Evolutionary conservation across 2,113 vertebrate species (phyloP), one percentile per base, ranked within the genome.

Genomic region (Petroica traversi): DNA sequence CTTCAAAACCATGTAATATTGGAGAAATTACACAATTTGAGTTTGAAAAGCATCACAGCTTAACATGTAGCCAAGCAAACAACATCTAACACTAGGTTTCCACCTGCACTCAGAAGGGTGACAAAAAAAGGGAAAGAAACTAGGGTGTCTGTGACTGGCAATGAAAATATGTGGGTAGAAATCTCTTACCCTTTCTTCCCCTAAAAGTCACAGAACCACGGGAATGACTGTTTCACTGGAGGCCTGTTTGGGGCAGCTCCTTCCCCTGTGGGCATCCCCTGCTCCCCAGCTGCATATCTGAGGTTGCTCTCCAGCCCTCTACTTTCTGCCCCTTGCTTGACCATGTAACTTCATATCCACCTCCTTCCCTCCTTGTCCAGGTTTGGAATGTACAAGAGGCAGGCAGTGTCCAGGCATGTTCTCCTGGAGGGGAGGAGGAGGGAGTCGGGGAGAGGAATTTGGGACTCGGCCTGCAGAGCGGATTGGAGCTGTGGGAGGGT

Each of bases 261-360:
- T 72, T 66, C 9, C 7, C 25, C 29, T 48, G 10, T 12, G 49
- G 45, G 14, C 12, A 48, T 1, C 8, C 6, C 2, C 6, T n/a
- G 28, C 12, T 58, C 43, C 12, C 19, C 1, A 1, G 4, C 12
- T 51, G 31, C 13, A 15, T 0, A 0, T 12, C 24, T 3, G 3
- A 33, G 45, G 24, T 12, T 74, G 17, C 18, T 82, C 41, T 88
- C 57, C 40, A 40, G 2, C 41, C 14, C 18, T 49, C 26, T 51
- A 9, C 13, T 46, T 71, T 77, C 33, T 3, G 1, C 9, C 24
- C 25, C 22, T 67, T 0, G 0, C 34, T 72, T 82, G 45, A 14
- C 19, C 8, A 4, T 3, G 22, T 9, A 19, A 28, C 11, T 43
- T 4, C 4, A 20, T 23, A 14, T 19, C 17, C 7, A 5, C 4